Evolutionary conservation across 2,888 invertebrate species (phyloP), one percentile per base, ranked within the genome.

Genomic region (Ephialtes manifestator): DNA sequence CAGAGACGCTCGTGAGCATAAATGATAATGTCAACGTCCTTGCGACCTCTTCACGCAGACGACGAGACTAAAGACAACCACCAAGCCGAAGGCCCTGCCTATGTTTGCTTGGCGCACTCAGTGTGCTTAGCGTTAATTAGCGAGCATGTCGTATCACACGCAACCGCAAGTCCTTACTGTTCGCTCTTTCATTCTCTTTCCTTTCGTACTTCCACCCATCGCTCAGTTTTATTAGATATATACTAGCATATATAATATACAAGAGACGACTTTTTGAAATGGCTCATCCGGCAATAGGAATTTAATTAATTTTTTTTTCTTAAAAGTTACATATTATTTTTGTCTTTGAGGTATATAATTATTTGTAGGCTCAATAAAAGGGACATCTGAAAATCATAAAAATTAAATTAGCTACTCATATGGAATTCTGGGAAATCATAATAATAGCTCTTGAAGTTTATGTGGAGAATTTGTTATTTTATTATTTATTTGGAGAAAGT

Each of bases 21-120:
- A 82, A 82, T 80, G 83, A 79, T 83, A 77, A 83, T 88, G 89
- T 90, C 89, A 90, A 88, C 82, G 89, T 85, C 88, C 89, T 88
- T 89, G 88, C 65, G 51, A 39, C 74, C 74, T 67, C 82, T 67
- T 68, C 39, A 11, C 55, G 55, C 20, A 20, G 55, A 24, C 55
- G 55, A 55, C 10, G 55, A 24, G 20, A 20, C 55, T 55, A 11
- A 55, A 55, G 24, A 55, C 55, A 20, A 20, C 11, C 48, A 48
- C 48, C 48, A 48, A 15, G 48, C 11, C 11, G 3, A 46, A 7
- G 53, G 53, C 53, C 18, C 53, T 53, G 53, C 55, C 55, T 55
- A 24, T 24, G 55, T 55, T 55, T 55, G 24, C 55, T 55, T 20
- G 20, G 20, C 24, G 55, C 55, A 11, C 55, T 55, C 24, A 20